Conservation (phyloP, 1,140 invertebrate species). For the Hycleus cichorii region DNA sequence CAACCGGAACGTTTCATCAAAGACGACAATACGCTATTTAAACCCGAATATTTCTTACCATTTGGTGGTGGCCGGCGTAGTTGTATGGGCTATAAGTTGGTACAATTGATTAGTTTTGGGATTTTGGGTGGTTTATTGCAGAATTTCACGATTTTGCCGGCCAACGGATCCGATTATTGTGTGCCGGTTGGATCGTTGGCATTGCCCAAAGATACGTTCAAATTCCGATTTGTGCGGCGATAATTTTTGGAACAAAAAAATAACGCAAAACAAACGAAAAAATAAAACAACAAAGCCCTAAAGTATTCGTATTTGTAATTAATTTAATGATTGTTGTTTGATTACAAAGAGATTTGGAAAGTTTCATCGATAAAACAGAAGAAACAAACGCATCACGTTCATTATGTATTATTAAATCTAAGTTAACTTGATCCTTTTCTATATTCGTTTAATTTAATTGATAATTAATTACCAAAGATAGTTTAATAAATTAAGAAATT, state of each 20-base stretch:
- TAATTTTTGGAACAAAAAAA: background rate
- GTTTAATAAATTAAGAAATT: too few relatives aligned
- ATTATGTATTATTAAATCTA: too few relatives aligned
- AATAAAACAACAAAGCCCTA: too few relatives aligned
- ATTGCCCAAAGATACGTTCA: conserved; percentile 56
- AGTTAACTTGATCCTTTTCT: too few relatives aligned
- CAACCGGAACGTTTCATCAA: conserved; percentile 64
- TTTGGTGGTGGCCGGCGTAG: conserved; percentile 81
- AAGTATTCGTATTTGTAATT: too few relatives aligned
- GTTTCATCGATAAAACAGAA: too few relatives aligned
- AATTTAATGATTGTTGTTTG: too few relatives aligned
- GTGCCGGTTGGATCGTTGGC: conserved; percentile 59
- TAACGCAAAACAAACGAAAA: too few relatives aligned
- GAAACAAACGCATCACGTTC: too few relatives aligned
- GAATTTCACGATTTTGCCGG: conserved; percentile 57
- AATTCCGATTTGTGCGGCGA: conserved; percentile 37
- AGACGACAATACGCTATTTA: conserved; percentile 37
- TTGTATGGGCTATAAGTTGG: conserved; percentile 81
- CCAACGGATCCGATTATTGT: conserved; percentile 46
- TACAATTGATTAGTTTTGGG: conserved; percentile 67
- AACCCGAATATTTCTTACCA: conserved; percentile 66
- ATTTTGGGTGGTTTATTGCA: conserved; percentile 65
- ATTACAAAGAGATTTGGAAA: too few relatives aligned
- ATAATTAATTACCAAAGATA: too few relatives aligned
- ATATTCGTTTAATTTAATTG: too few relatives aligned